These are phyloP conservation scores for Heterodera filipjevi DNA, from an alignment of 2,888 invertebrate genomes.

Conservation along the genomic window DNA sequence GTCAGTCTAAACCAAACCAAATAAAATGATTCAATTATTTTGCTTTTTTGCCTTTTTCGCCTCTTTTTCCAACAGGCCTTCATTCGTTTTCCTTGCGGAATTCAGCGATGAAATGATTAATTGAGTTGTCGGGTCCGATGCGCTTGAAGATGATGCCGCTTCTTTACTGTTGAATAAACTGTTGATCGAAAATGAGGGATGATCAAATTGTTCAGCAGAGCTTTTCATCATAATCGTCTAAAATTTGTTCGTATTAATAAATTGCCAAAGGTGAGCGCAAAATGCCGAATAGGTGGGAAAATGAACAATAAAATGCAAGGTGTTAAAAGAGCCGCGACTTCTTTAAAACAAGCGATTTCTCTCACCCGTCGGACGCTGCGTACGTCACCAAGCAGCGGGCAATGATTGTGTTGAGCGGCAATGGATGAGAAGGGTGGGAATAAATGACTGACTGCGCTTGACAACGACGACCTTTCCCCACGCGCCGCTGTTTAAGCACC, in stretches of 20 bases:
- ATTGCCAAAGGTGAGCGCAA: neutral
- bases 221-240: constrained; percentile 6
- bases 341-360: neutral
- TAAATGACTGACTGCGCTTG: neutral
- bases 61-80: neutral
- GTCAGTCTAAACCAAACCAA: neutral
- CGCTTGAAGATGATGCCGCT: neutral
- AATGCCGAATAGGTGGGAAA: neutral
- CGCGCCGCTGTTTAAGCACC: neutral
- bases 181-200: neutral
- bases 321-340: neutral
- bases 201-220: neutral
- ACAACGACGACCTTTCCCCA: neutral
- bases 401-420: neutral
- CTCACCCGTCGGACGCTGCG: constrained; percentile 4
- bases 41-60: neutral
- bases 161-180: neutral
- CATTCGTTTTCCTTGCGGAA: neutral
- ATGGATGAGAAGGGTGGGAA: neutral
- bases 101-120: constrained; percentile 2
- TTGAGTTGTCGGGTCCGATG: neutral
- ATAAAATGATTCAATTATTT: neutral
- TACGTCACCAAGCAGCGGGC: neutral
- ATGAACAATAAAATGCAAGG: neutral
- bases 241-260: neutral